A percentile compares a stretch with the other conserved stretches of the same genome.
Evolutionary conservation across 2,113 vertebrate species (phyloP).

Genomic region (Zosterops japonicus): DNA sequence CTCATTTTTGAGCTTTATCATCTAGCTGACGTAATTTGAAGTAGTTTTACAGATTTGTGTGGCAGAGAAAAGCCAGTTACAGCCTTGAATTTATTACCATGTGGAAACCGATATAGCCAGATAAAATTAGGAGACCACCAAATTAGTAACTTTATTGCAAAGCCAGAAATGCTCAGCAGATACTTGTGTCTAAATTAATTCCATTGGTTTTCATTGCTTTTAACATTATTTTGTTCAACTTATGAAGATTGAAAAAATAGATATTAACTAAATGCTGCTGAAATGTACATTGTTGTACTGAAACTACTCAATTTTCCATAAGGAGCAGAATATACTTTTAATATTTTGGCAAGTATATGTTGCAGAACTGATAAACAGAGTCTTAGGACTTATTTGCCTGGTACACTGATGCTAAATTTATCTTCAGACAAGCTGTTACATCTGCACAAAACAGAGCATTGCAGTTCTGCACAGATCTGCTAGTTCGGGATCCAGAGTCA

Average conservation of each 20-base stretch:
- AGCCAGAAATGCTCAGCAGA: background rate
- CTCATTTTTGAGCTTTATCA: slow-evolving; percentile 27
- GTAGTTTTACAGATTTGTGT: background rate
- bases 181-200: background rate
- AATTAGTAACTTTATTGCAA: background rate
- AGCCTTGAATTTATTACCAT: background rate
- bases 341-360: background rate
- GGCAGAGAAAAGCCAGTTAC: background rate
- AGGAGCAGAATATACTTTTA: background rate
- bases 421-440: background rate
- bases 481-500: background rate
- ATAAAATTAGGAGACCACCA: background rate
- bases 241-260: background rate
- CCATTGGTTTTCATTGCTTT: background rate
- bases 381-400: background rate
- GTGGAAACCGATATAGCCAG: background rate
- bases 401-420: background rate
- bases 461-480: background rate
- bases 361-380: background rate
- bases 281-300: background rate
- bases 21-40: background rate
- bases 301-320: background rate
- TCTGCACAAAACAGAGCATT: background rate
- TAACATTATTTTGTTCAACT: background rate
- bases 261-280: background rate